phyloP scores from a whole-genome alignment of 2,888 invertebrate genomes.

The Hipparchia sbordonii region DNA sequence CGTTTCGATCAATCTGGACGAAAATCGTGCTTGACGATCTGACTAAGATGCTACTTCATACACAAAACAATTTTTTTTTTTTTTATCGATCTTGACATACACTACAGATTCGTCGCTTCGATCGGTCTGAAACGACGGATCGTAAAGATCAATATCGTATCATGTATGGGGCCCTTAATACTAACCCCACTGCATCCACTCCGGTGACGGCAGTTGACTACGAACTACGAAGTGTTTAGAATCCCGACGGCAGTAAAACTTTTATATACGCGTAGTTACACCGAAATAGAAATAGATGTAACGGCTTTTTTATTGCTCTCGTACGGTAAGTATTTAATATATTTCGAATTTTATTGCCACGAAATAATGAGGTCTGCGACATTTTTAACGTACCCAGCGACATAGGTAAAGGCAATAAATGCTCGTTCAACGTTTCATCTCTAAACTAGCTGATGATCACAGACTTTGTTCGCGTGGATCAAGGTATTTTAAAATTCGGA shows the following conservation, averaged over 20 bases:
- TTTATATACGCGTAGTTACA: conserved; percentile 38
- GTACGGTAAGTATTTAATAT: conserved; percentile 39
- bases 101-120: too few species aligned
- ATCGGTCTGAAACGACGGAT: too few species aligned
- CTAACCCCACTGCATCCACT: conserved; percentile 27
- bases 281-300: conserved; percentile 46
- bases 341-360: conserved; percentile 32
- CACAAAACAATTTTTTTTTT: too few species aligned
- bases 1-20: too few species aligned
- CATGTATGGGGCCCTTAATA: too few species aligned
- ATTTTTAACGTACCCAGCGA: conserved; percentile 18
- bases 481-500: too few species aligned
- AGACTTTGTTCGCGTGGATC: too few species aligned
- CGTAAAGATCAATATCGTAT: too few species aligned
- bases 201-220: conserved; percentile 39
- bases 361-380: conserved; percentile 30
- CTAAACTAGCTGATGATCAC: not conserved
- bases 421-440: not conserved
- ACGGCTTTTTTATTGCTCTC: conserved; percentile 43
- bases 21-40: too few species aligned
- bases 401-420: conserved; percentile 12
- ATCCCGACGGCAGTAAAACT: conserved; percentile 41
- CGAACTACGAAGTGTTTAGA: conserved; percentile 40
- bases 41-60: too few species aligned
- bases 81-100: too few species aligned